Evolutionary conservation across 2,113 vertebrate species (phyloP), one percentile per base, ranked within the genome.

Genomic region (Platysteira castanea): DNA sequence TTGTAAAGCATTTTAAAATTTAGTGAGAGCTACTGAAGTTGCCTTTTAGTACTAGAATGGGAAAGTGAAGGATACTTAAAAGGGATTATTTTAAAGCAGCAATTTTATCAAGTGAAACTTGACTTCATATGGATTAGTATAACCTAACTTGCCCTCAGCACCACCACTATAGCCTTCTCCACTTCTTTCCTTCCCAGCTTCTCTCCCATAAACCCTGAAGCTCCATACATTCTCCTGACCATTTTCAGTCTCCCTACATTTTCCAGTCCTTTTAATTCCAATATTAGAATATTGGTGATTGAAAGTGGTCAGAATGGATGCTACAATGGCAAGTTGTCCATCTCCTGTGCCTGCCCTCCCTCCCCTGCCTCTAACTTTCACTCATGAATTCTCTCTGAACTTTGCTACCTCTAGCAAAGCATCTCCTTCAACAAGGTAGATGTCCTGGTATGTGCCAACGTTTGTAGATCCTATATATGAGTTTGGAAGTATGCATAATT

Each of bases 271-370:
- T 50, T 41, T 54, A 53, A 69, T 84, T 69, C 28, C 47, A 50
- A 0, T 37, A 82, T 1, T 15, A 13, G 14, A 50, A 0, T 37
- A 82, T 1, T 15, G 16, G 14, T 82, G 37, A 52, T 8, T 46
- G 33, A 53, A 46, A 82, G 17, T 18, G 20, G 13, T 46, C 20
- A 47, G 20, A 65, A 59, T n/a, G 20, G 28, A 46, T 78, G 60
- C 24, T 93, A 27, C 33, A 37, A 47, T 1, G 1, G 24, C 31
- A 84, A 73, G 8, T 37, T 4, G 20, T 84, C 54, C 26, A 52
- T 23, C 7, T 77, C 64, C 35, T 11, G 75, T 52, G 20, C 17
- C 6, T n/a, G 31, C 13, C 5, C 22, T 47, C 15, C 22, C 27
- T 42, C 18, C 19, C 19, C n/a, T 69, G 13, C 23, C 70, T 56